Conservation (phyloP, 2,888 invertebrate species). For the Synanthedon andrenaeformis region DNA sequence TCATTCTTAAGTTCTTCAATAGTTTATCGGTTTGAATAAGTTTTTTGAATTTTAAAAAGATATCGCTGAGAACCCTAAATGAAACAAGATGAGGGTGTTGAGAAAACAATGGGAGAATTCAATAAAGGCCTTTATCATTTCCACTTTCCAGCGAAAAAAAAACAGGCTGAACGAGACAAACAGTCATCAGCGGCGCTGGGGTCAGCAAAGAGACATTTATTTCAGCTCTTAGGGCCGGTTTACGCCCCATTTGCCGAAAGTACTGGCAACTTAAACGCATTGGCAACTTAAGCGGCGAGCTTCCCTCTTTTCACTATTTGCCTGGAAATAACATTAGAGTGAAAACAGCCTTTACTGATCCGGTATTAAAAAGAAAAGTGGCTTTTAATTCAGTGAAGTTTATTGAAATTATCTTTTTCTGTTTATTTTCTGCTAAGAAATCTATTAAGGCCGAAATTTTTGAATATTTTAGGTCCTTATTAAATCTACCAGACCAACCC, state of each 20-base stretch:
- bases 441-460: no score
- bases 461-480: no score
- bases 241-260: slow-evolving; percentile 7
- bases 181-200: slow-evolving; percentile 5
- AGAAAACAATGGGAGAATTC: background rate
- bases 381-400: no score
- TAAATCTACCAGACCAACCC: no score
- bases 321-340: background rate
- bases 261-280: slow-evolving; percentile 1
- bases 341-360: background rate
- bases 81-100: no score
- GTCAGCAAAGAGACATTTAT: slow-evolving; percentile 6
- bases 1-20: no score
- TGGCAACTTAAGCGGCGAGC: background rate
- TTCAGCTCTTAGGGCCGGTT: slow-evolving; percentile 4
- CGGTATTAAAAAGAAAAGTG: no score
- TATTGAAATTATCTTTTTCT: no score
- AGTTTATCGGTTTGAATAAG: no score
- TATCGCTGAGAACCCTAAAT: no score
- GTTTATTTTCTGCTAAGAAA: no score
- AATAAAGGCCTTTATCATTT: background rate
- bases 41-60: no score
- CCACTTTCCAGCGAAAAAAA: background rate
- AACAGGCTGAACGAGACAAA: slow-evolving; percentile 1
- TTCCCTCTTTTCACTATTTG: background rate